Conservation (phyloP, 2,888 invertebrate species). For the Belgica antarctica region DNA sequence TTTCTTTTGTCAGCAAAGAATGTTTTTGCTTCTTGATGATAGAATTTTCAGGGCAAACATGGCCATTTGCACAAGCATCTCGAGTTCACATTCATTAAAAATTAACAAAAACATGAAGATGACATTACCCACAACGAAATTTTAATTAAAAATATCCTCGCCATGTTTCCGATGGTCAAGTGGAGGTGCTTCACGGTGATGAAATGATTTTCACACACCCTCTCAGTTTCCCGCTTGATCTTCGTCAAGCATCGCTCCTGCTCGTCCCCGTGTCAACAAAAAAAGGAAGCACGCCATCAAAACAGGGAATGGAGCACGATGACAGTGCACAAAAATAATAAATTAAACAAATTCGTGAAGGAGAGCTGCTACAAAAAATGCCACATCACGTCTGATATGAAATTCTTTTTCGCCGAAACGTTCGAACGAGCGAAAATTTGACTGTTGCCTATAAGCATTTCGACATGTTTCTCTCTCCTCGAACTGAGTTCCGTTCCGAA, state of each 20-base stretch:
- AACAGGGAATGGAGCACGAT: not conserved
- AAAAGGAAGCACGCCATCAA: slow-evolving; percentile 5
- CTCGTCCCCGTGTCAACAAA: not conserved
- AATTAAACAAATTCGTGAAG: slow-evolving; percentile 11
- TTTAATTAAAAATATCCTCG: not conserved
- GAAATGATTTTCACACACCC: not conserved
- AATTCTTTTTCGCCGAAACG: not conserved
- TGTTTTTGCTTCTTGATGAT: not conserved
- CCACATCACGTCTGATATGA: slow-evolving; percentile 24
- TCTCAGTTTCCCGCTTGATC: not conserved
- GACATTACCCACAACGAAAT: not conserved
- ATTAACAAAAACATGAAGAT: not conserved
- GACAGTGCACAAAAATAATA: slow-evolving; percentile 9
- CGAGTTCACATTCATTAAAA: not conserved
- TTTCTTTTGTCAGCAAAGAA: not conserved
- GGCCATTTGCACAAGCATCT: not conserved
- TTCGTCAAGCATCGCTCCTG: not conserved
- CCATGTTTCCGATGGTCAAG: not conserved
- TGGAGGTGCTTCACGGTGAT: not conserved
- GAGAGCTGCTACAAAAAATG: not conserved
- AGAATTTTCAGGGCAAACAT: not conserved
- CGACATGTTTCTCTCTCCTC: not conserved
- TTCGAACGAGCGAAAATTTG: slow-evolving; percentile 4
- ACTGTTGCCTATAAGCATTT: not conserved
- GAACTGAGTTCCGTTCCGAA: not conserved